A percentile compares a stretch with the other conserved stretches of the same genome.
Evolutionary conservation across 2,888 invertebrate species (phyloP).

Genomic region (Harpagoxenus sublaevis): DNA sequence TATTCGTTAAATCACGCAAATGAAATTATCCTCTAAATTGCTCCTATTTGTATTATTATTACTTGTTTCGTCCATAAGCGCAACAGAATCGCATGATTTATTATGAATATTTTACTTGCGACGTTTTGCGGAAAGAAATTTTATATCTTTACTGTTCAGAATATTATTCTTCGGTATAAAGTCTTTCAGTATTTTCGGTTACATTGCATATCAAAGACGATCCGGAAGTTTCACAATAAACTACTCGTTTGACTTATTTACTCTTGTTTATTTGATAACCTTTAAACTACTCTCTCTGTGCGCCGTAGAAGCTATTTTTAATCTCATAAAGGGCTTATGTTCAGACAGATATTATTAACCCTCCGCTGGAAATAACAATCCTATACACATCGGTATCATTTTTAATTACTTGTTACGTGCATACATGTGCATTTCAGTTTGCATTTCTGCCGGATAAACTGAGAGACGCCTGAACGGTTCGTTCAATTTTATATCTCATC

Average conservation of each 20-base stretch:
- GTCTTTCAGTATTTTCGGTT: neutral
- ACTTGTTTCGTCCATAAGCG: neutral
- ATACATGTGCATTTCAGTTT: neutral
- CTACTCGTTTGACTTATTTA: slow-evolving; percentile 22
- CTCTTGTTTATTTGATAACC: slow-evolving; percentile 41
- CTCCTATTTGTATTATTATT: neutral
- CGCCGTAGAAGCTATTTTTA: slow-evolving; percentile 36
- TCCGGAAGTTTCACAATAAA: neutral
- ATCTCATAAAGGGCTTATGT: slow-evolving; percentile 29
- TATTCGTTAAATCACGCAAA: neutral
- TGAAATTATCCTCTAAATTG: neutral
- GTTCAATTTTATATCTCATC: neutral
- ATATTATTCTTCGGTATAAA: neutral
- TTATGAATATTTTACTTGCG: neutral
- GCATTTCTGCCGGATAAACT: neutral
- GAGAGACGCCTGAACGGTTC: neutral
- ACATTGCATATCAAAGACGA: neutral
- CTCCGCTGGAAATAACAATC: slow-evolving; percentile 23
- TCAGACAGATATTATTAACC: slow-evolving; percentile 40
- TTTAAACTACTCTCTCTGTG: slow-evolving; percentile 32
- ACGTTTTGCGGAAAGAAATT: neutral
- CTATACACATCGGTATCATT: neutral
- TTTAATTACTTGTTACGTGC: slow-evolving; percentile 13
- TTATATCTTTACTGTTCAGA: neutral
- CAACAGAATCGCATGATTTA: neutral